phyloP scores from a whole-genome alignment of 1,140 invertebrate species.

The Dysdera silvatica region DNA sequence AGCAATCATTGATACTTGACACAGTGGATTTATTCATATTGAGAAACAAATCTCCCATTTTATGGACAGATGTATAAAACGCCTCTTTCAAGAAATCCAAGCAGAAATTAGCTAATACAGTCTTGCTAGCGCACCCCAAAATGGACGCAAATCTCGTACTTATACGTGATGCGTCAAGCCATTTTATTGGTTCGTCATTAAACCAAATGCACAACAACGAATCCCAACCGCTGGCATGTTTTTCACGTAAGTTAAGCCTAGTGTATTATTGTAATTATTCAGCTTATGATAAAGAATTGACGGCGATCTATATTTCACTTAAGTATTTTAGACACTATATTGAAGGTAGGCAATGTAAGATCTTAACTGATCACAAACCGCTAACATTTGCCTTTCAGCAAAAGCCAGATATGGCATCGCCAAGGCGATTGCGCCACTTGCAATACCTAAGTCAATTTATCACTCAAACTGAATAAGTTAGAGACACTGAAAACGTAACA shows the following conservation, averaged over 20 bases:
- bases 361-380: conserved; percentile 38
- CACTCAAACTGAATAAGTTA: conserved; percentile 39
- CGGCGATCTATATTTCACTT: conserved; percentile 35
- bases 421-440: conserved; percentile 36
- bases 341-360: conserved; percentile 36
- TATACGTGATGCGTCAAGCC: conserved; percentile 19
- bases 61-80: no score
- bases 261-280: conserved; percentile 22
- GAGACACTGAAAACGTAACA: conserved; percentile 38
- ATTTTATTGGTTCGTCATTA: conserved; percentile 22
- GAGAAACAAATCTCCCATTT: no score
- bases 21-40: no score
- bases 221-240: conserved; percentile 29
- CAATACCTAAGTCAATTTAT: conserved; percentile 43
- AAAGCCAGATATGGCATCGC: conserved; percentile 25
- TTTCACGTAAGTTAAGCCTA: conserved; percentile 21
- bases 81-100: conserved; percentile 45
- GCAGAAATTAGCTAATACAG: conserved; percentile 32
- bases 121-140: conserved; percentile 15
- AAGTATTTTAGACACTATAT: conserved; percentile 37
- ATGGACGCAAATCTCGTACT: conserved; percentile 10
- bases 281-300: conserved; percentile 34
- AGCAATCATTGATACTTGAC: no score
- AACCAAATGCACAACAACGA: conserved; percentile 5
- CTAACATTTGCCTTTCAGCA: conserved; percentile 33